These are phyloP conservation scores for Macrostomum cliftonense DNA, from an alignment of 2,888 invertebrate genomes.

Conservation along the genomic window DNA sequence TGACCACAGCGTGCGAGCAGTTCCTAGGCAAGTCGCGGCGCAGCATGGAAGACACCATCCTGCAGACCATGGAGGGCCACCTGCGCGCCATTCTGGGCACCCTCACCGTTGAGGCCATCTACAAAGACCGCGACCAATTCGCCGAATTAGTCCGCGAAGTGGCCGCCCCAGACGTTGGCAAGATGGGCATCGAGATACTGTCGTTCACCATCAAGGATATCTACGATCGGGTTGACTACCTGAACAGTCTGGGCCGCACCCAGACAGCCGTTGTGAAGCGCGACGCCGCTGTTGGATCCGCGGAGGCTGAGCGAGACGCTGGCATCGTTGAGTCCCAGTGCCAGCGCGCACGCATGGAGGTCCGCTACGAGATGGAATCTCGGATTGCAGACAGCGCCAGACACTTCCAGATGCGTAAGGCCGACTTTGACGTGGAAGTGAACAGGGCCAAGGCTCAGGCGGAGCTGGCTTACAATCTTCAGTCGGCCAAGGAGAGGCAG, in stretches of 20 bases:
- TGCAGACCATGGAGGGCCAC: slow-evolving; percentile 80
- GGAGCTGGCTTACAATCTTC: slow-evolving; percentile 79
- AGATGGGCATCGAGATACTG: slow-evolving; percentile 95
- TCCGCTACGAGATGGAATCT: slow-evolving; percentile 83
- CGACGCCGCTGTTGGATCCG: slow-evolving; percentile 77
- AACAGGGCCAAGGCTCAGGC: slow-evolving; percentile 8
- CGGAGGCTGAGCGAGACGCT: slow-evolving; percentile 69
- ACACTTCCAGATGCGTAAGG: slow-evolving; percentile 78
- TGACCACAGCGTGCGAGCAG: slow-evolving; percentile 85
- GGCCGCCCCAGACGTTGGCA: slow-evolving; percentile 88
- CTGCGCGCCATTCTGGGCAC: slow-evolving; percentile 86
- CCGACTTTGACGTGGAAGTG: slow-evolving; percentile 72
- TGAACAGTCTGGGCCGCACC: slow-evolving; percentile 45
- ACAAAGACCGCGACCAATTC: slow-evolving; percentile 75
- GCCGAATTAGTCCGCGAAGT: slow-evolving; percentile 86
- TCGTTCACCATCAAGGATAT: slow-evolving; percentile 97
- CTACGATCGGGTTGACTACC: slow-evolving; percentile 83
- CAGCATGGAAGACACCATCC: slow-evolving; percentile 73
- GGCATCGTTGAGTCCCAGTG: slow-evolving; percentile 86
- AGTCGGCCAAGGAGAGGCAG: slow-evolving; percentile 85
- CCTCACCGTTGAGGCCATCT: slow-evolving; percentile 56
- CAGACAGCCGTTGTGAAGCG: slow-evolving; percentile 49
- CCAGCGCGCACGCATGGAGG: slow-evolving; percentile 84
- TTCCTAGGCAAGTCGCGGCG: slow-evolving; percentile 71
- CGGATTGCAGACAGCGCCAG: slow-evolving; percentile 83